Base-by-base conservation (phyloP, 1,140 invertebrate species). In the Helicoverpa zea region DNA sequence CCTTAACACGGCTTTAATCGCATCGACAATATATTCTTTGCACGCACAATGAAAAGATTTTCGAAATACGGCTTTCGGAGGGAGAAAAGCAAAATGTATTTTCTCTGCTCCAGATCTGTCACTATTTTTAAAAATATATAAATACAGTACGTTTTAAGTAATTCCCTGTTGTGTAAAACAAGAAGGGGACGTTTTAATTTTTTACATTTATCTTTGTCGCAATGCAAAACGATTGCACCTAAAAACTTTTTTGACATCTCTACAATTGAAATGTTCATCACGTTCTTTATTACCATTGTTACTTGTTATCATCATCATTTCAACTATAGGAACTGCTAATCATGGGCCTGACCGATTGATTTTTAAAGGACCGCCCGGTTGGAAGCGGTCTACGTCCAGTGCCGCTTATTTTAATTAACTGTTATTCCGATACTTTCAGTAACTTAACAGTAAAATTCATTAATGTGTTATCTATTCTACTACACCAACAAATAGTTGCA, bases 11-110 rank as follows among this genome's bases (percentile, higher is more conserved):
- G 29, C 12, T 43, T 76, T 76, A 76, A 63, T 76, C 58, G 43
- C 51, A 12, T 54, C 68, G 18, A 29, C 9, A 63, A 51, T 63
- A 43, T 76, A 73, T 76, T 61, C 73, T 76, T 76, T 30, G 58
- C 56, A 76, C 73, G 73, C 52, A 73, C 52, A 35, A 58, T 43
- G 52, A 73, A 72, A 73, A 56, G 14, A 61, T 51, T 56, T 51
- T 63, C 35, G 56, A 61, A 61, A 76, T 18, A 76, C 73, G 47
- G 11, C 23, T 11, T 59, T 43, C 58, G 14, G 73, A 59, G 73
- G 18, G 16, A 75, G 43, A 18, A 18, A 18, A 76, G 56, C 9
- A 74, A 76, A 76, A 76, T 76, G 43, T 63, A 76, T 76, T 61
- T 56, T 14, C 70, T 49, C 58, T 16, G 11, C 29, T 43, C 16